Base-by-base conservation (phyloP, 2,888 invertebrate genomes). In the Tetropium fuscum region DNA sequence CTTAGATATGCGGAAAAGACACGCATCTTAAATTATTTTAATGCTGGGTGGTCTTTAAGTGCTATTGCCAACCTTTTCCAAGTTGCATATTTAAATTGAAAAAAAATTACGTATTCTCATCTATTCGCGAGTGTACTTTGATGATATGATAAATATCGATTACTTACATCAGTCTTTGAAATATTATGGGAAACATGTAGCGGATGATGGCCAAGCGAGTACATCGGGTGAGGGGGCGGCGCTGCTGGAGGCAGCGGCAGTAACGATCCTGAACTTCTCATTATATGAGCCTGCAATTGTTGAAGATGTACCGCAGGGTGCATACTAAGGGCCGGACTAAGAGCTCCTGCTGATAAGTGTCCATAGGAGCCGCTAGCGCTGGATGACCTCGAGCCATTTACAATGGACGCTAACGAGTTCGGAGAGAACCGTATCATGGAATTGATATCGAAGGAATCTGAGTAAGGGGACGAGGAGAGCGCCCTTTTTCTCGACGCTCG, bases 371-470 rank as follows among this genome's bases (percentile, higher is more conserved):
- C 97, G 73, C 96, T 96, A 3, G 94, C 93, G 20, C 94, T 91
- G 10, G 93, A 93, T 60, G 94, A 93, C 66, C 95, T 85, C 0
- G 95, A 95, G 11, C 94, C 91, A 76, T 91, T 91, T 69, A 91
- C 90, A 68, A 91, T 87, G 43, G 91, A 90, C 6, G 90, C 93
- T 69, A 98, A 83, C 16, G 96, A 95, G 72, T 95, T 94, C 3
- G 97, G 97, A 3, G 97, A 97, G 72, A 96, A 96, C 60, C 97
- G 88, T 71, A 98, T 97, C 86, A 98, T 93, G 53, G 96, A 95
- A 76, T 96, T 96, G 77, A 98, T 89, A 84, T 98, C 97, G 68
- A 97, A 92, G 55, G 95, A 94, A 70, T 97, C 97, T 0, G 97
- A 96, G 81, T 97, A 97, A 0, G 94, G 94, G 8, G 97, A 97